Conservation (phyloP, 2,888 invertebrate genomes). For the Chymomyza amoena region DNA sequence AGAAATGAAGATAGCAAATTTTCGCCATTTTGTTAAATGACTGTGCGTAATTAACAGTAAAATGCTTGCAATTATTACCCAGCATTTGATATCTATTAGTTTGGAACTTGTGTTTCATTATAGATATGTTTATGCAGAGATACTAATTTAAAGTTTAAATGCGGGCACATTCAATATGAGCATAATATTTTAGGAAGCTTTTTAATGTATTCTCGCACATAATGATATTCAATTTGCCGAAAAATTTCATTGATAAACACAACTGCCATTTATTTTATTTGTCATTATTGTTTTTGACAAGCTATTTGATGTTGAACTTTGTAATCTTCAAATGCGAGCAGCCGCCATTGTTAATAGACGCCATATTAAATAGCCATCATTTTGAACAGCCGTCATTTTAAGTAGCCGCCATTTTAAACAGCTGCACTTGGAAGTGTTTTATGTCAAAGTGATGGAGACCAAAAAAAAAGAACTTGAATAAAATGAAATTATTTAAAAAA, state of each 20-base stretch:
- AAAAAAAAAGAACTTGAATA: too few relatives aligned
- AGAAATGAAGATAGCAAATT: too few relatives aligned
- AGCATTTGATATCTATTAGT: neutral
- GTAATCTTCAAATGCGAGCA: too few relatives aligned
- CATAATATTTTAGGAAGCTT: neutral
- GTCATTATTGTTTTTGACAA: neutral
- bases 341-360: too few relatives aligned
- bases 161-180: neutral
- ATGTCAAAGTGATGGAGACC: too few relatives aligned
- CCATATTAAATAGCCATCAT: too few relatives aligned
- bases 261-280: neutral
- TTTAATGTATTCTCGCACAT: neutral
- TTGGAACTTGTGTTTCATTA: neutral
- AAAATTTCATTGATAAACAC: neutral
- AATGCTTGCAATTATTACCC: slow-evolving; percentile 42
- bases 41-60: slow-evolving; percentile 46
- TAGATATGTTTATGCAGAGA: neutral
- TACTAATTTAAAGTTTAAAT: slow-evolving; percentile 13
- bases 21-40: neutral
- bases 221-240: neutral
- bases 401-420: too few relatives aligned
- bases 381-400: too few relatives aligned
- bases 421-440: too few relatives aligned
- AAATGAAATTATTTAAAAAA: too few relatives aligned
- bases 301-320: too few relatives aligned